Evolutionary conservation across 2,888 invertebrate genomes (phyloP), one percentile per base, ranked within the genome.

Genomic region (Mythimna impura): DNA sequence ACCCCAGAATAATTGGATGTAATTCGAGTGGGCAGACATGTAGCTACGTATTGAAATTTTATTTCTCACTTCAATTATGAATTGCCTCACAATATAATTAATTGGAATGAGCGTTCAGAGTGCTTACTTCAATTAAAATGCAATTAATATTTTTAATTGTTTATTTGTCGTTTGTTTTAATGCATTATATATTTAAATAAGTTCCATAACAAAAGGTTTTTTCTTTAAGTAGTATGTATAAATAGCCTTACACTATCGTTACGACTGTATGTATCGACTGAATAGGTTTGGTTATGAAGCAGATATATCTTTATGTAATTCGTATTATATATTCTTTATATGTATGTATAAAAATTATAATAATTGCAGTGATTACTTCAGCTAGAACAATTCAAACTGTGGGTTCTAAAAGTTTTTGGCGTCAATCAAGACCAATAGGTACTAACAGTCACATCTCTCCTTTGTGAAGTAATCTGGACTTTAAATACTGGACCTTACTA

Each of bases 91-190:
- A 79, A 80, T 83, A 82, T 83, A 74, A 82, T 82, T 83, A 82
- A 82, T 82, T 85, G 85, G 81, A 78, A 76, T 73, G 65, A 67
- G 63, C 74, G 62, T 73, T 60, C 70, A 63, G 70, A 64, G 74
- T 82, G 70, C 65, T 73, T 68, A 63, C 77, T 78, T 80, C 76
- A 89, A 89, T 87, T 76, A 89, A 90, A 91, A 90, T 84, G 72
- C 88, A 81, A 73, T 71, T 76, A 71, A 81, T 81, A 84, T 86
- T 93, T 94, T 93, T 91, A 89, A 90, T 93, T 93, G 90, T 96
- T 95, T 95, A 95, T 95, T 95, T 95, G 93, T 95, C 93, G 90
- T 95, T 96, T 95, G 93, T 94, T 95, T 94, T 93, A 94, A 95
- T 95, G 94, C 92, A 93, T 95, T 93, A 94, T 94, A 95, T 94